phyloP scores from a whole-genome alignment of 1,140 invertebrate genomes.

The Glossosoma conforme region DNA sequence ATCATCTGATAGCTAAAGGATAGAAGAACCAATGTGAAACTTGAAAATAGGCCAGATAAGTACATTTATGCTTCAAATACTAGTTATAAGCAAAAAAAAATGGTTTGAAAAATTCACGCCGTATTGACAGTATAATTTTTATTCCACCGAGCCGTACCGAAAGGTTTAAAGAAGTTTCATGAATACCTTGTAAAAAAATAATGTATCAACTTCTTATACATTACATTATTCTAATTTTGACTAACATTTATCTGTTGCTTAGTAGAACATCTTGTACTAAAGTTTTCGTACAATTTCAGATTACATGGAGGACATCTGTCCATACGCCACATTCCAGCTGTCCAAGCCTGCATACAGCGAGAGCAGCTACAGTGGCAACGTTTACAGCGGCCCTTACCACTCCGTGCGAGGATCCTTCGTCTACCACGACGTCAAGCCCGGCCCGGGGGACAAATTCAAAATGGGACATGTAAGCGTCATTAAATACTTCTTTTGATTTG shows the following conservation, averaged over 20 bases:
- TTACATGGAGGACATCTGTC: conserved; percentile 87
- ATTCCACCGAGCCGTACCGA: too few relatives aligned
- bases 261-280: background rate
- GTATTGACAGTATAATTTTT: too few relatives aligned
- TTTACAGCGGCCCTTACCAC: conserved; percentile 78
- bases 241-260: too few relatives aligned
- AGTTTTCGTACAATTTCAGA: too few relatives aligned
- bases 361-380: conserved; percentile 84
- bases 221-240: conserved; percentile 4
- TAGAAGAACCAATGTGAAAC: too few relatives aligned
- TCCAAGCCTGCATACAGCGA: conserved; percentile 81
- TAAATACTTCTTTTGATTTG: background rate
- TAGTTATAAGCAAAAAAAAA: too few relatives aligned
- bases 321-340: conserved; percentile 85
- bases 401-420: conserved; percentile 84
- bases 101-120: too few relatives aligned
- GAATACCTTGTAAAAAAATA: background rate
- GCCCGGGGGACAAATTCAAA: conserved; percentile 57
- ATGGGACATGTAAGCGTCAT: conserved; percentile 48
- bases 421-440: conserved; percentile 74
- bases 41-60: too few relatives aligned
- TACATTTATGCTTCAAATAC: too few relatives aligned
- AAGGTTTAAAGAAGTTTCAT: background rate
- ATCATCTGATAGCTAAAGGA: too few relatives aligned
- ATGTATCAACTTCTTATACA: background rate